Evolutionary conservation across 37 sponge, comb jelly and placozoan genomes (phyloP).

Genomic region (Petrosia ficiformis): DNA sequence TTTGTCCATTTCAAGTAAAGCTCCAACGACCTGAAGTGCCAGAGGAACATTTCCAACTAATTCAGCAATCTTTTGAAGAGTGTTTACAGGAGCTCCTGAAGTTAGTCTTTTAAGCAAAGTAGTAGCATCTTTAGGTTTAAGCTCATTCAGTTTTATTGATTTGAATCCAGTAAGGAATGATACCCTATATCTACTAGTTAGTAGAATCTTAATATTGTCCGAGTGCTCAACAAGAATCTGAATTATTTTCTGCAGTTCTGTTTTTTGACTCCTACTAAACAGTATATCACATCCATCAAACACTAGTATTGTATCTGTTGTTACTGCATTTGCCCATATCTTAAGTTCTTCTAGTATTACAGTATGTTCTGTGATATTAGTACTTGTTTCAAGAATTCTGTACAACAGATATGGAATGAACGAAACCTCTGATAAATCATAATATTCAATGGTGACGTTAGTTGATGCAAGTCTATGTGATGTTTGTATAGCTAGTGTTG

Average conservation of each 20-base stretch:
- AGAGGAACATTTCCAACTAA: conserved; percentile 39
- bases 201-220: neutral
- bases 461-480: neutral
- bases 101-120: neutral
- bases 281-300: neutral
- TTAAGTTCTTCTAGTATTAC: neutral
- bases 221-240: neutral
- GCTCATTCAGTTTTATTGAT: neutral
- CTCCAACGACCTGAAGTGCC: conserved; percentile 32
- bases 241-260: neutral
- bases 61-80: conserved; percentile 9
- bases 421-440: neutral
- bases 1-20: conserved; percentile 10
- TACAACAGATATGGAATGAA: neutral
- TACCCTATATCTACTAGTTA: neutral
- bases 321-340: neutral
- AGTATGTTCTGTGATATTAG: neutral
- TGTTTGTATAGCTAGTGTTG: neutral
- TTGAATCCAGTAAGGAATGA: neutral
- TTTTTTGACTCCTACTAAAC: neutral
- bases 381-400: neutral
- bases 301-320: neutral
- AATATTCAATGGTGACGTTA: neutral
- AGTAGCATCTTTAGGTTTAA: neutral
- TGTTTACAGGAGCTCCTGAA: neutral